Percentiles rank a stretch among this genome's conserved stretches.
These are phyloP conservation scores for Venustaconcha ellipsiformis DNA, from an alignment of 1,140 invertebrate genomes.

Conservation along the genomic window DNA sequence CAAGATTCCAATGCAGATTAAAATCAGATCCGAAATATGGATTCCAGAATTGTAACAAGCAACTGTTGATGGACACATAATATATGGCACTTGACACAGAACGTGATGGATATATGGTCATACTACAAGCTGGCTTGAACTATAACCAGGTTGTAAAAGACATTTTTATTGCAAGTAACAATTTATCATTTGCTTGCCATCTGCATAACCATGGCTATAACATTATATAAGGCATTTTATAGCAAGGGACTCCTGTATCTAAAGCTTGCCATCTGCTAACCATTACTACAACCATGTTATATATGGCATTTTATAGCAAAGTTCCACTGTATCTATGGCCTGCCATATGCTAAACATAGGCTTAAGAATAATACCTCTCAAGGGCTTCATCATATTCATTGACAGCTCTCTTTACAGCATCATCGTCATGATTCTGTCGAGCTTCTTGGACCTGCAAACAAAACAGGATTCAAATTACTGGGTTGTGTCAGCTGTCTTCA, in stretches of 20 bases:
- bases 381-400: constrained; percentile 94
- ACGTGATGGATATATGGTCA: no score
- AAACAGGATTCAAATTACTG: constrained; percentile 7
- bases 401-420: constrained; percentile 88
- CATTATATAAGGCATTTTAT: no score
- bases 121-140: no score
- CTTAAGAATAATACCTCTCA: constrained; percentile 76
- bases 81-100: no score
- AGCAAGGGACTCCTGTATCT: no score
- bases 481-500: no score
- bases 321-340: no score
- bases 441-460: constrained; percentile 79
- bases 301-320: background rate
- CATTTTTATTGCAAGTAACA: background rate
- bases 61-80: no score
- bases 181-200: background rate
- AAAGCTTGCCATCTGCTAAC: background rate
- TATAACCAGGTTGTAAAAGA: no score
- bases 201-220: background rate
- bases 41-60: no score
- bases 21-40: no score
- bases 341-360: background rate
- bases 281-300: background rate
- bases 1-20: no score
- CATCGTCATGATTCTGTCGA: constrained; percentile 87